Base-by-base conservation (phyloP, 2,113 vertebrate genomes). In the Dicerorhinus sumatrensis region DNA sequence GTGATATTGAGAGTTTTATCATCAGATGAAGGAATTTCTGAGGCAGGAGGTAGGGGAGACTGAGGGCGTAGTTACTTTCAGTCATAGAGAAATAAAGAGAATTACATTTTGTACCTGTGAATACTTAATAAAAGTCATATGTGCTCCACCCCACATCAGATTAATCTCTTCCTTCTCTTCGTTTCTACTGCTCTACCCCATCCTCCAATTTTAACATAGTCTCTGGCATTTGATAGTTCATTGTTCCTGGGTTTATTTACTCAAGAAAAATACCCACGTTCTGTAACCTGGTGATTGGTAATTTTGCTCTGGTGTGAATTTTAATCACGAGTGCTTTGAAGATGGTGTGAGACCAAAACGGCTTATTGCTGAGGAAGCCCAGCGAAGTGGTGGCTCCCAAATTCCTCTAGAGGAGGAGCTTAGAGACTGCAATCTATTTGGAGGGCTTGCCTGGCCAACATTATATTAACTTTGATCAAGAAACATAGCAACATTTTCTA, bases 241-340 rank as follows among this genome's bases (percentile, higher is more conserved):
- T 69, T 87, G 21, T 42, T 84, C 51, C 29, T 82, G 11, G 1
- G 5, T 79, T 90, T 91, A 80, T n/a, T 80, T 69, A 87, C 11
- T 96, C 1, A 48, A 76, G 21, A 84, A 96, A 84, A 94, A 85
- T 42, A 73, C 3, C 81, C 62, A 70, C 83, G 8, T 92, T 82
- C 20, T 79, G 1, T 79, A 54, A 80, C 51, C 21, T 70, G 21
- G 33, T 46, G 36, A 13, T 67, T 83, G 88, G 56, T 92, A 25
- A 83, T 94, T 97, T 95, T 96, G 25, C 29, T 72, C 29, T 90
- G 33, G 69, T 27, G 21, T 77, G 69, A 90, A 79, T 89, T 86
- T 91, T 73, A 65, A 86, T 70, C 48, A 75, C 48, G 29, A 96
- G 4, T 13, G 8, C 21, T 70, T 90, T 84, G 56, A 65, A 63